Evolutionary conservation across 2,113 vertebrate genomes (phyloP), one percentile per base, ranked within the genome.

Genomic region (Pseudopipra pipra): DNA sequence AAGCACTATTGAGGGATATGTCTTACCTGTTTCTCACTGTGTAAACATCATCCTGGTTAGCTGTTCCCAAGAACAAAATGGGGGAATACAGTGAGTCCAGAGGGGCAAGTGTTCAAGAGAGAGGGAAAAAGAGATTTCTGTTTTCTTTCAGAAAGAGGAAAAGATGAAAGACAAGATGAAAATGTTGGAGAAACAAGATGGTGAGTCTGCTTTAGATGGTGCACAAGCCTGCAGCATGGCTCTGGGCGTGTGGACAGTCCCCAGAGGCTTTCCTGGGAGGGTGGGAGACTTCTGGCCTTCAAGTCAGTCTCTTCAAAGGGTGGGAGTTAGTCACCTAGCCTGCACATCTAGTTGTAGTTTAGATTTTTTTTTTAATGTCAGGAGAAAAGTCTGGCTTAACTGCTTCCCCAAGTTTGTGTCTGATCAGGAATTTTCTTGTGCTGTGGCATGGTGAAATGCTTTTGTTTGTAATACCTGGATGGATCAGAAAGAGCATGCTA

Each of bases 391-490:
- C n/a, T 14, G 5, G 10, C 37, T 90, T 77, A 39, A 51, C 21
- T 0, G 2, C 49, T 65, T 79, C n/a, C 41, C 44, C 1, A 4
- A 6, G 17, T 75, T 41, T 73, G 4, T 23, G 5, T 25, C 39
- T 17, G 30, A 78, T 13, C 63, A 84, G 37, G 59, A 94, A n/a
- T 89, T 70, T 74, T 90, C 41, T 70, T 92, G 55, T 70, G 11
- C 41, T 94, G 43, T 39, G 51, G 12, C 1, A 1, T 35, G 16
- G 35, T 14, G 18, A 74, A 37, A 21, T 74, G 31, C 15, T 77
- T 80, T 83, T 85, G 33, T 47, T 91, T 85, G 10, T 58, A 58
- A 30, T 17, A 52, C 20, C 54, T 62, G 27, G 8, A 14, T 59
- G 37, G 28, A 66, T 85, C 46, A 46, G 51, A 51, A 83, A 58